These are phyloP conservation scores for Grammomys dolichurus DNA, from an alignment of 2,113 vertebrate genomes.

Conservation along the genomic window DNA sequence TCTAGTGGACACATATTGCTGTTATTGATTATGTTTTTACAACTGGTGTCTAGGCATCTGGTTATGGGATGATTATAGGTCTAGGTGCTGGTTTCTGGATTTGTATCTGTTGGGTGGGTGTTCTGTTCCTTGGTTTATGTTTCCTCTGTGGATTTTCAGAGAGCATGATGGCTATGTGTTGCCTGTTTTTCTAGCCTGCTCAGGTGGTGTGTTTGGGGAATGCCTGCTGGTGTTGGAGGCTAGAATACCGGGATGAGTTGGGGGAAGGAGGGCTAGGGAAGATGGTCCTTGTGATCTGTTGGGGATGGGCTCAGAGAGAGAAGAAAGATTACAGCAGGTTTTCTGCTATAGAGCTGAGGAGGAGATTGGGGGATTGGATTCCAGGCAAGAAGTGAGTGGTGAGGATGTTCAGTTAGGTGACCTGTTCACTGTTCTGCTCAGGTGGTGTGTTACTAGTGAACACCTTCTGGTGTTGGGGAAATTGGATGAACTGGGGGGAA, in stretches of 20 bases:
- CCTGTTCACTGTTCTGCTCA: neutral
- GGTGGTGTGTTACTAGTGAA: neutral
- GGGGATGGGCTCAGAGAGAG: neutral
- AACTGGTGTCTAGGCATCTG: neutral
- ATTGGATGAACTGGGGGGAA: neutral
- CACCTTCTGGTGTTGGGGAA: neutral
- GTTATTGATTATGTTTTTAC: neutral
- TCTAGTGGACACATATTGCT: neutral
- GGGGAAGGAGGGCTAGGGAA: neutral
- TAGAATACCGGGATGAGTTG: neutral
- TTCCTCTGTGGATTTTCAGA: neutral
- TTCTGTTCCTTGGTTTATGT: neutral
- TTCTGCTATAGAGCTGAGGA: neutral
- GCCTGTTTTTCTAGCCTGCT: neutral
- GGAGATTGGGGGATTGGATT: neutral
- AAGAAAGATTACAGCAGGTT: neutral
- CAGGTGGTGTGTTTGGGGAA: neutral
- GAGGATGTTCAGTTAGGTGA: neutral
- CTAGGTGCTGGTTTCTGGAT: neutral
- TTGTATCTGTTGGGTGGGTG: neutral
- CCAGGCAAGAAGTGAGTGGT: neutral
- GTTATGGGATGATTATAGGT: neutral
- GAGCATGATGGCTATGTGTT: neutral
- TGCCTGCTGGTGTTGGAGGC: neutral
- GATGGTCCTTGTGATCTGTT: neutral